phyloP scores from a whole-genome alignment of 2,888 invertebrate species.

The Schizotus pectinicornis region DNA sequence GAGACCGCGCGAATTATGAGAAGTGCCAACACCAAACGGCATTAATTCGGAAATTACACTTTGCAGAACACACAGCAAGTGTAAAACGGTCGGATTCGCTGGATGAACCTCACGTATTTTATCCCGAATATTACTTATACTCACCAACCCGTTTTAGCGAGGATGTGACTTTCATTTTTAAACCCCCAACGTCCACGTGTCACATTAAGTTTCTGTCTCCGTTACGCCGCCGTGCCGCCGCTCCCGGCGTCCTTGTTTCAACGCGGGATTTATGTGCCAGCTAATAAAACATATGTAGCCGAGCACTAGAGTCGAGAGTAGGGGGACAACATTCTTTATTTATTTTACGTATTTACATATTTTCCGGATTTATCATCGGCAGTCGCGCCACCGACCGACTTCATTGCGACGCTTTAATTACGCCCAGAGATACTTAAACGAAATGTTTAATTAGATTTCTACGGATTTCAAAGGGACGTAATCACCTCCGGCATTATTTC shows the following conservation, averaged over 20 bases:
- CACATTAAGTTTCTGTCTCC: slow-evolving; percentile 12
- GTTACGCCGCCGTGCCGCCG: background rate
- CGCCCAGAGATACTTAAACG: too few species aligned
- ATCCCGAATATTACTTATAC: slow-evolving; percentile 18
- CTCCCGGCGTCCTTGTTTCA: slow-evolving; percentile 26
- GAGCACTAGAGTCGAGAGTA: slow-evolving; percentile 20
- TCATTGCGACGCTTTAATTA: slow-evolving; percentile 23
- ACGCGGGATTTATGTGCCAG: slow-evolving; percentile 36
- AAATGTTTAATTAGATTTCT: too few species aligned
- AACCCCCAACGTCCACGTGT: slow-evolving; percentile 22
- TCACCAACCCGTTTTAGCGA: slow-evolving; percentile 3
- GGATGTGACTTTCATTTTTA: slow-evolving; percentile 32
- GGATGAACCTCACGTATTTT: slow-evolving; percentile 23
- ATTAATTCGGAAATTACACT: too few species aligned
- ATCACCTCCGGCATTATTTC: too few species aligned
- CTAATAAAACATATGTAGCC: slow-evolving; percentile 39
- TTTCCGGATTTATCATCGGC: slow-evolving; percentile 25
- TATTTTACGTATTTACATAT: slow-evolving; percentile 24
- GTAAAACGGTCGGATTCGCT: slow-evolving; percentile 16
- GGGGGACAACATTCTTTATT: slow-evolving; percentile 19
- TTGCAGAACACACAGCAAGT: background rate
- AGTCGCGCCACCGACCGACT: slow-evolving; percentile 12
- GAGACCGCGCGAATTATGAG: too few species aligned
- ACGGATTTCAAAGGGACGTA: too few species aligned
- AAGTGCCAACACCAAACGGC: too few species aligned